Percentiles rank a stretch among this genome's conserved stretches.
These are phyloP conservation scores for Hydropsyche tenuis DNA, from an alignment of 1,140 invertebrate species.

Conservation along the genomic window DNA sequence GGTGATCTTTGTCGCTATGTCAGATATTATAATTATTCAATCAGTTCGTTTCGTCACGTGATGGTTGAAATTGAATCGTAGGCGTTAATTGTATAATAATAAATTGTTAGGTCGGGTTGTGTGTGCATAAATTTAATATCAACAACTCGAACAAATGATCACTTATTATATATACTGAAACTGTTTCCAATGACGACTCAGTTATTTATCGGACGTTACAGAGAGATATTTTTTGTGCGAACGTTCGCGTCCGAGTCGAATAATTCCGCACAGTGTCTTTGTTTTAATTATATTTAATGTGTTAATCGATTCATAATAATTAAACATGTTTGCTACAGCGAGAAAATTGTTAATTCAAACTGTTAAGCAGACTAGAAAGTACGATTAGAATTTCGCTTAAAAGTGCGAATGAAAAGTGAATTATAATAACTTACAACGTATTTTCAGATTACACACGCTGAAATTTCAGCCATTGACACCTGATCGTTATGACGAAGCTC, in stretches of 20 bases:
- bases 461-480: constrained; percentile 17
- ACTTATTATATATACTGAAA: neutral
- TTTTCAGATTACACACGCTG: constrained; percentile 2
- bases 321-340: neutral
- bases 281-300: neutral
- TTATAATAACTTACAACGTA: neutral
- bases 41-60: no score
- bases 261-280: neutral
- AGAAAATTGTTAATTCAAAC: neutral
- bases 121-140: neutral
- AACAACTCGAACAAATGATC: neutral
- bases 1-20: no score
- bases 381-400: neutral
- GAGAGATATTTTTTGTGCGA: neutral
- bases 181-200: neutral
- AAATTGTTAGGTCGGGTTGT: no score
- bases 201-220: constrained; percentile 9
- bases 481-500: constrained; percentile 37
- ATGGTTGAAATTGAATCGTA: no score
- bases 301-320: no score
- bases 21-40: no score
- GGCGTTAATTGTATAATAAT: no score
- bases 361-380: neutral
- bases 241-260: neutral
- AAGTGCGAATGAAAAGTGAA: no score